Evolutionary conservation across 53 echinoderm and acorn worm genomes (phyloP).

Genomic region (Astropecten irregularis): DNA sequence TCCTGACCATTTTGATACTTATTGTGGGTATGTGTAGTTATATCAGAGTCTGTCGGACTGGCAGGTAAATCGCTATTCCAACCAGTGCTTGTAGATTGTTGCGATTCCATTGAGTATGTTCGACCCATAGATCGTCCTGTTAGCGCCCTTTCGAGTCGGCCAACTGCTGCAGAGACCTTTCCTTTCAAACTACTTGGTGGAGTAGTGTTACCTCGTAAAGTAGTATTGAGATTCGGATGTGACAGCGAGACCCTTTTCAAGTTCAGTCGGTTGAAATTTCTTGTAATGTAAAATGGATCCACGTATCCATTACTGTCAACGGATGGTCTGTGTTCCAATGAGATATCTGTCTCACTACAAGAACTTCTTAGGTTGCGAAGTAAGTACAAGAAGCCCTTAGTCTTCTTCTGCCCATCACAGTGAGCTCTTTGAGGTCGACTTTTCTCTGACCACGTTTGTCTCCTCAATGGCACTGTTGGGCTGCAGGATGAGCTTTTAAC

Average conservation of each 20-base stretch:
- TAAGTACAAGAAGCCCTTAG: constrained; percentile 12
- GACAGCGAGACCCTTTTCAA: constrained; percentile 32
- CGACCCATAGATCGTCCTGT: constrained; percentile 21
- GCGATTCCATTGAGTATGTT: constrained; percentile 34
- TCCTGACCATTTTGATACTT: not conserved
- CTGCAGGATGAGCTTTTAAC: constrained; percentile 35
- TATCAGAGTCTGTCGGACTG: constrained; percentile 42
- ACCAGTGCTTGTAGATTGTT: constrained; percentile 41
- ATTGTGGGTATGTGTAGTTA: not conserved
- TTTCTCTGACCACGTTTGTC: constrained; percentile 49
- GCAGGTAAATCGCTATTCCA: constrained; percentile 35
- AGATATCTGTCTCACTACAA: constrained; percentile 35
- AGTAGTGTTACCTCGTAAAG: not conserved
- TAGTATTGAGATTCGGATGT: constrained; percentile 18
- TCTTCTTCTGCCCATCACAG: not conserved
- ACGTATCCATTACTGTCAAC: constrained; percentile 46
- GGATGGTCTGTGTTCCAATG: constrained; percentile 29
- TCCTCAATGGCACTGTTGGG: constrained; percentile 24
- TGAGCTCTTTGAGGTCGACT: not conserved
- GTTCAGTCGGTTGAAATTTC: constrained; percentile 31
- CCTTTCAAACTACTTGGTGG: constrained; percentile 23
- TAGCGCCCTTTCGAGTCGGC: constrained; percentile 26
- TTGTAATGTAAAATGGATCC: constrained; percentile 43
- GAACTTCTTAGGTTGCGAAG: constrained; percentile 24
- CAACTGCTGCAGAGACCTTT: constrained; percentile 33